Evolutionary conservation across 2,113 vertebrate species (phyloP).

Genomic region (Elephas maximus): DNA sequence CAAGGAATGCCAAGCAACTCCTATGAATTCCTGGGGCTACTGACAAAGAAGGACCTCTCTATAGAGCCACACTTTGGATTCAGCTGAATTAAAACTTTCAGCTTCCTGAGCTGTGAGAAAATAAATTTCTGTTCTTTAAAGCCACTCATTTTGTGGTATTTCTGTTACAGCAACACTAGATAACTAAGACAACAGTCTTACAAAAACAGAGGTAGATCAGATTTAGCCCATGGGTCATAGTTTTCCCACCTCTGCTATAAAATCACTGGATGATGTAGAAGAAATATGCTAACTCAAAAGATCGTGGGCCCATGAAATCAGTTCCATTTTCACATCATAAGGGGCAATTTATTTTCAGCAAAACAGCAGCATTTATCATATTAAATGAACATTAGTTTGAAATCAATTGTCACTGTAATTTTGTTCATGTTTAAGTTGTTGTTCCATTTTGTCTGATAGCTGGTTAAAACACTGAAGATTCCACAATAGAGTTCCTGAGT

Average conservation of each 20-base stretch:
- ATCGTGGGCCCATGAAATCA: background rate
- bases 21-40: background rate
- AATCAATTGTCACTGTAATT: background rate
- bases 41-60: background rate
- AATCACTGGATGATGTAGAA: background rate
- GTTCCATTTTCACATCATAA: background rate
- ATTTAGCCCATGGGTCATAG: background rate
- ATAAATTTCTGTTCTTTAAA: too few species aligned
- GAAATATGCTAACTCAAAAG: background rate
- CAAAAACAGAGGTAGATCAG: background rate
- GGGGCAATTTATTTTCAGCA: background rate
- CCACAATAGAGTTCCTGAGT: background rate
- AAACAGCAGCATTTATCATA: background rate
- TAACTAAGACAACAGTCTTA: background rate
- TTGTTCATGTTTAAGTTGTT: background rate
- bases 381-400: background rate
- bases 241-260: background rate
- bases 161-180: background rate
- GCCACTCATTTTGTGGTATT: too few species aligned
- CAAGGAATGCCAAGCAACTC: background rate
- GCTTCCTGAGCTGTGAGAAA: background rate
- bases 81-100: background rate
- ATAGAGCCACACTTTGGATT: background rate
- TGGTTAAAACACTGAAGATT: background rate
- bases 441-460: background rate